phyloP scores from a whole-genome alignment of 2,113 vertebrate genomes.

The Neodontobutis hainanensis region DNA sequence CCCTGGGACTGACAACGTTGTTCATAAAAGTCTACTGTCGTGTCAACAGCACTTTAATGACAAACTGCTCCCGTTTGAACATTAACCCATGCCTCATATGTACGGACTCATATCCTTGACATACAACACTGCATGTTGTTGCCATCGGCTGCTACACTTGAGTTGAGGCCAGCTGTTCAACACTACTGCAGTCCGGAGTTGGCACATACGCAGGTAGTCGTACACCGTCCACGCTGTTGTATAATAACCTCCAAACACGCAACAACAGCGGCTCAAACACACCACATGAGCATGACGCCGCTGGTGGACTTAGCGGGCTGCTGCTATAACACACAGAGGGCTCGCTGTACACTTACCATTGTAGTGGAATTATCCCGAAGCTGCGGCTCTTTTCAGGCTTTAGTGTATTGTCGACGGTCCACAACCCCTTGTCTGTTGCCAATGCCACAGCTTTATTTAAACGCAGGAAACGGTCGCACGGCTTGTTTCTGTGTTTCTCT shows the following conservation, averaged over 20 bases:
- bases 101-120: neutral
- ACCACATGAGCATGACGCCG: neutral
- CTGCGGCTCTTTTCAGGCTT: conserved; percentile 6
- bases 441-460: conserved; percentile 9
- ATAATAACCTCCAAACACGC: conserved; percentile 19
- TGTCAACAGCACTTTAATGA: neutral
- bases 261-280: conserved; percentile 15
- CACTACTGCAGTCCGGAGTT: conserved; percentile 59
- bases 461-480: neutral
- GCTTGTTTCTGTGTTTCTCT: conserved; percentile 3
- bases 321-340: neutral
- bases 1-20: neutral
- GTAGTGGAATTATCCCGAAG: conserved; percentile 34
- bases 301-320: neutral
- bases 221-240: conserved; percentile 5
- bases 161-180: conserved; percentile 44
- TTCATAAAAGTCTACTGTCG: neutral
- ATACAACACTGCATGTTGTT: neutral
- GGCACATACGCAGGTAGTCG: conserved; percentile 32
- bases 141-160: conserved; percentile 2
- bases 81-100: neutral
- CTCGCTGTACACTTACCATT: conserved; percentile 60
- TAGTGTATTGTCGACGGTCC: neutral
- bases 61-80: neutral
- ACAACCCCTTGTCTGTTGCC: neutral